phyloP scores from a whole-genome alignment of 2,797 vertebrate species.

The Cossypha polioptera region DNA sequence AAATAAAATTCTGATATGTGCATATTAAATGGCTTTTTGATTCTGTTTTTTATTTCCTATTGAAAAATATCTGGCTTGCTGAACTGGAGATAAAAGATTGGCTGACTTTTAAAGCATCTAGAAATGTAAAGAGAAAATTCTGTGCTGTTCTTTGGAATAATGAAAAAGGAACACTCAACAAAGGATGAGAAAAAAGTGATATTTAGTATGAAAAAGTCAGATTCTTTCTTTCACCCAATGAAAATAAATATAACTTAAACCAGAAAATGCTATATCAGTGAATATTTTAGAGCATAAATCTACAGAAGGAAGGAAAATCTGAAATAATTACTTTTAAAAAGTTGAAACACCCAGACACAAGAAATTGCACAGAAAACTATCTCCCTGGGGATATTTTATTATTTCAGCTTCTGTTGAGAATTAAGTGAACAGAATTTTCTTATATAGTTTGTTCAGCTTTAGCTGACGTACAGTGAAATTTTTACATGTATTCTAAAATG shows the following conservation, averaged over 20 bases:
- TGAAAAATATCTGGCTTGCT: neutral
- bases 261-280: neutral
- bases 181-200: neutral
- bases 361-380: neutral
- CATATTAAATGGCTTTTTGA: neutral
- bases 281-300: neutral
- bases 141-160: neutral
- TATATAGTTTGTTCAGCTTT: neutral
- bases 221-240: neutral
- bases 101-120: neutral
- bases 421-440: neutral
- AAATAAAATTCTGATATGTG: constrained; percentile 14
- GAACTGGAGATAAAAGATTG: neutral
- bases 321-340: neutral
- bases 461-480: neutral
- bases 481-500: neutral
- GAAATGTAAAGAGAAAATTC: neutral
- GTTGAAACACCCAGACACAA: neutral
- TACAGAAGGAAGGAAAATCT: neutral
- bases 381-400: neutral
- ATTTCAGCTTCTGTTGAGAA: neutral
- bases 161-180: neutral
- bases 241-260: neutral
- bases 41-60: neutral
- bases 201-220: neutral